A percentile compares a stretch with the other conserved stretches of the same genome.
Conservation (phyloP, 2,888 invertebrate species). For the Coecobrya sp. region DNA sequence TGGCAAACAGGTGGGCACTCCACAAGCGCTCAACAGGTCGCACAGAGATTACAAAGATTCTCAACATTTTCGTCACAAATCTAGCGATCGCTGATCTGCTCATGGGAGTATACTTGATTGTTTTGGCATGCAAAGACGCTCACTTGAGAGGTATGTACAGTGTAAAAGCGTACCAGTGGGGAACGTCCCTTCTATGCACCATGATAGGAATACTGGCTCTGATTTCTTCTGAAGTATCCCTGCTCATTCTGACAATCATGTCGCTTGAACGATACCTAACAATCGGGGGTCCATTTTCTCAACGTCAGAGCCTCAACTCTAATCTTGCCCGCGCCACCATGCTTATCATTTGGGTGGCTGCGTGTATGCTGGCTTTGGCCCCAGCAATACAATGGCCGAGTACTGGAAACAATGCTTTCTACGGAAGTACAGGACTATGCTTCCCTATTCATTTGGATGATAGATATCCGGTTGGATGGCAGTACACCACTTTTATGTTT, state of each 20-base stretch:
- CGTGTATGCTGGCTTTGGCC: slow-evolving; percentile 90
- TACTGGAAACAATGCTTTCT: slow-evolving; percentile 90
- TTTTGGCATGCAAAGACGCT: slow-evolving; percentile 90
- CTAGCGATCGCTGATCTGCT: slow-evolving; percentile 91
- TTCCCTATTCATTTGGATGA: slow-evolving; percentile 92
- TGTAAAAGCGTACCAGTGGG: slow-evolving; percentile 90
- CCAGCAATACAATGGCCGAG: slow-evolving; percentile 90
- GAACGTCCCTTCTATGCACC: slow-evolving; percentile 91
- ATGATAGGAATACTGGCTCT: slow-evolving; percentile 90
- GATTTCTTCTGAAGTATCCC: slow-evolving; percentile 91
- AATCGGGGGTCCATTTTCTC: slow-evolving; percentile 90
- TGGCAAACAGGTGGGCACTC: slow-evolving; percentile 88
- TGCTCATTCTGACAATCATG: slow-evolving; percentile 91
- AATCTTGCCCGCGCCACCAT: slow-evolving; percentile 89
- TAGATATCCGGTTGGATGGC: slow-evolving; percentile 91
- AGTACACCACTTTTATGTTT: slow-evolving; percentile 92
- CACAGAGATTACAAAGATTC: slow-evolving; percentile 86
- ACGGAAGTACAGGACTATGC: slow-evolving; percentile 91
- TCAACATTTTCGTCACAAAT: slow-evolving; percentile 88
- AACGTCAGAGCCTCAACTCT: slow-evolving; percentile 89
- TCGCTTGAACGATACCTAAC: slow-evolving; percentile 91
- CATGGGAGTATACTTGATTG: slow-evolving; percentile 91
- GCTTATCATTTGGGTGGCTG: slow-evolving; percentile 90
- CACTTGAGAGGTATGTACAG: slow-evolving; percentile 90
- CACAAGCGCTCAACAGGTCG: slow-evolving; percentile 84